phyloP scores from a whole-genome alignment of 2,888 invertebrate genomes.

The Gerris lacustris region DNA sequence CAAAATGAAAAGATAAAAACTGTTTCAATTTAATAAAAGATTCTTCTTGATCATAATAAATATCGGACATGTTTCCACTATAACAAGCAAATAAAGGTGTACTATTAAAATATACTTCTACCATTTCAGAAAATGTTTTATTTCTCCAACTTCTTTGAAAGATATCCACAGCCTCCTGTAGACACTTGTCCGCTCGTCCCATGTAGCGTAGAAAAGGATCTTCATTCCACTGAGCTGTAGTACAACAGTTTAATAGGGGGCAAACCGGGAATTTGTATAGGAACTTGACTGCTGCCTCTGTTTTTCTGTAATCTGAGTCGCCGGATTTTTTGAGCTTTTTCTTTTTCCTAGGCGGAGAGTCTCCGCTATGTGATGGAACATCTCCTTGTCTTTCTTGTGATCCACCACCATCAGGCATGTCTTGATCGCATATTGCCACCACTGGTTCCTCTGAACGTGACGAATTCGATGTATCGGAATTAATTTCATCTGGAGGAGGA shows the following conservation, averaged over 20 bases:
- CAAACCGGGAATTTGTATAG: neutral
- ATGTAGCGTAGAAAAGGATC: neutral
- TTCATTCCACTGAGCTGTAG: neutral
- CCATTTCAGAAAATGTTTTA: neutral
- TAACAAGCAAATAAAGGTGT: neutral
- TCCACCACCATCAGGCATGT: neutral
- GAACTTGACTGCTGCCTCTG: neutral
- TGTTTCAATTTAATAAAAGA: neutral
- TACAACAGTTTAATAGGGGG: neutral
- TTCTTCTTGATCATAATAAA: neutral
- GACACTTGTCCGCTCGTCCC: neutral
- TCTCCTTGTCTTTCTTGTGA: neutral
- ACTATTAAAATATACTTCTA: neutral
- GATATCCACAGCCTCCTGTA: neutral
- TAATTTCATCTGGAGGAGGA: neutral
- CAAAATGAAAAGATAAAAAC: neutral
- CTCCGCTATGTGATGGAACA: neutral
- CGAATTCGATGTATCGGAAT: neutral
- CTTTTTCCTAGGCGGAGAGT: neutral
- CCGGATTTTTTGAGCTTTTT: neutral
- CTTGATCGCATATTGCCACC: neutral
- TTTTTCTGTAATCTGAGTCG: neutral
- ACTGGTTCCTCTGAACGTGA: neutral
- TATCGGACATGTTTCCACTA: neutral
- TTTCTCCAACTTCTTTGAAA: neutral